phyloP scores from a whole-genome alignment of 2,888 invertebrate species.

The Autographa pulchrina region DNA sequence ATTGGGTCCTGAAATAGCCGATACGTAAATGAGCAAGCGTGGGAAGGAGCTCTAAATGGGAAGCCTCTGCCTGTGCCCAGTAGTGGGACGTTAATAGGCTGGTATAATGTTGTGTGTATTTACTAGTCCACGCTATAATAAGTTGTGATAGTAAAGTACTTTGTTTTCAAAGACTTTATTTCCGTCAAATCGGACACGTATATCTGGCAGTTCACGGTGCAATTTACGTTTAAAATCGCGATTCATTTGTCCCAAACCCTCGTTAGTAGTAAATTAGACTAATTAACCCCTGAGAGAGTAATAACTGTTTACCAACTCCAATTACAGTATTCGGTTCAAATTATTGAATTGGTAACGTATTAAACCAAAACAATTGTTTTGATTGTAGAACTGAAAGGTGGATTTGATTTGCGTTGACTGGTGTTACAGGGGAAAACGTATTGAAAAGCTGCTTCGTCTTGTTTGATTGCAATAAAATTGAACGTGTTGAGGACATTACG shows the following conservation, averaged over 20 bases:
- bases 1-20: no score
- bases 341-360: constrained; percentile 63
- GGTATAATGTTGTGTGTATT: no score
- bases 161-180: constrained; percentile 29
- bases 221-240: constrained; percentile 51
- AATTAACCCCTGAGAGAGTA: constrained; percentile 71
- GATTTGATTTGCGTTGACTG: constrained; percentile 16
- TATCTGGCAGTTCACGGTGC: constrained; percentile 30
- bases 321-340: constrained; percentile 64
- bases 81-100: no score
- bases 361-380: constrained; percentile 53
- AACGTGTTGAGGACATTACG: not conserved
- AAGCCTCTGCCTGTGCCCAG: no score
- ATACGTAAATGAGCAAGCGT: no score
- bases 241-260: constrained; percentile 58
- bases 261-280: constrained; percentile 69
- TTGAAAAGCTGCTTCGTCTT: not conserved
- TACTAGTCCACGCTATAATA: no score
- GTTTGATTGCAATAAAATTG: not conserved
- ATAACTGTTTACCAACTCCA: constrained; percentile 73
- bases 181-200: constrained; percentile 35
- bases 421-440: constrained; percentile 10
- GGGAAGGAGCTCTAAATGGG: no score
- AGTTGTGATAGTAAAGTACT: not conserved
- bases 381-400: constrained; percentile 41